Evolutionary conservation across 2,888 invertebrate species (phyloP), one percentile per base, ranked within the genome.

Genomic region (Diarsia mendica): DNA sequence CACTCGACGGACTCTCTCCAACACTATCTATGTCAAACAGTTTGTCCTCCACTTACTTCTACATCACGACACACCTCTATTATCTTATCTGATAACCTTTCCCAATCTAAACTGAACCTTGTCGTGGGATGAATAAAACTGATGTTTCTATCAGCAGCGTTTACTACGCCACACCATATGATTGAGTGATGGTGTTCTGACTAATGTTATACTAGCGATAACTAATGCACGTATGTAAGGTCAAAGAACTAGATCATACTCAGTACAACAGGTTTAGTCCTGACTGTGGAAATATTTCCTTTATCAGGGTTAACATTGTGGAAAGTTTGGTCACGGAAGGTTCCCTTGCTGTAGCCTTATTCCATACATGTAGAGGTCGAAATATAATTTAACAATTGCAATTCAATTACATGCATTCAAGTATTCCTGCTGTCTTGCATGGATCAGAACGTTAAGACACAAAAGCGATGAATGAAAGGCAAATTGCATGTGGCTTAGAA

Each of bases 21-120:
- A n/a, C 28, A 46, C 33, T 61, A 82, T 69, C 71, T 72, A 55
- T 53, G n/a, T 51, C 71, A 82, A 82, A 83, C 68, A 65, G 70
- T 71, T 61, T 80, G 73, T 44, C 67, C 64, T 53, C 23, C n/a
- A 51, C n/a, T n/a, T n/a, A n/a, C n/a, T n/a, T n/a, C n/a, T n/a
- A n/a, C 64, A 74, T 71, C 67, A 70, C 67, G 72, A 73, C 84
- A 80, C 82, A 84, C 82, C 80, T 84, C 77, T 77, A 77, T 53
- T 77, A 74, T 74, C 71, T 80, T 67, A 83, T 80, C 84, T 39
- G 67, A 72, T 68, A 78, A 28, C n/a, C 39, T 13, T 20, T 58
- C 33, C 44, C 65, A 60, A 65, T 53, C 63, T 13, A 67, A 73
- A 84, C 4, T 73, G 2, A 46, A 73, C 68, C 33, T 58, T 84